A percentile compares a stretch with the other conserved stretches of the same genome.
Conservation (phyloP, 2,113 vertebrate genomes). For the Vicugna pacos region DNA sequence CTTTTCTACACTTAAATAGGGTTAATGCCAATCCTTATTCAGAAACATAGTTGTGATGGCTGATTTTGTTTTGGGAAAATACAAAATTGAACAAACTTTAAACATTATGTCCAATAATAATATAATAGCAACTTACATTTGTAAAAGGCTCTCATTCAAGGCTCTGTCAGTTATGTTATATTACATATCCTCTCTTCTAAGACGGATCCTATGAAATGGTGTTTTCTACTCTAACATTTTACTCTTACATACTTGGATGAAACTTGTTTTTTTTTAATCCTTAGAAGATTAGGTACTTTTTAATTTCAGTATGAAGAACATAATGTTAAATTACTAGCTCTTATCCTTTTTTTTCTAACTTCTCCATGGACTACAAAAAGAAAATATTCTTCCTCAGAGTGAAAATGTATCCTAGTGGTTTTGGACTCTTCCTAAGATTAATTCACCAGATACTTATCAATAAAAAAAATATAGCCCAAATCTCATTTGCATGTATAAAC, state of each 20-base stretch:
- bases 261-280: neutral
- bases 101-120: neutral
- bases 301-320: neutral
- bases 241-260: slow-evolving; percentile 37
- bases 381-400: slow-evolving; percentile 22
- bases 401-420: slow-evolving; percentile 53
- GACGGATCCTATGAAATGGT: neutral
- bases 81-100: neutral
- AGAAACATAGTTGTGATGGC: neutral
- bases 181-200: neutral
- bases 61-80: slow-evolving; percentile 33
- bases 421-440: neutral
- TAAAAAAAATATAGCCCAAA: slow-evolving; percentile 42
- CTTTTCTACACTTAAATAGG: slow-evolving; percentile 32
- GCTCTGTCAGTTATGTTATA: neutral
- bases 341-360: neutral
- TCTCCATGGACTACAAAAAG: slow-evolving; percentile 15
- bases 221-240: slow-evolving; percentile 47
- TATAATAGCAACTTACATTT: neutral
- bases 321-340: neutral
- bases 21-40: neutral
- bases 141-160: neutral
- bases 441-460: slow-evolving; percentile 46
- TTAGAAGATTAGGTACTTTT: neutral
- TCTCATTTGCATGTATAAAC: slow-evolving; percentile 34